These are phyloP conservation scores for Gallinago solitaria DNA, from an alignment of 2,797 vertebrate species.

Conservation along the genomic window DNA sequence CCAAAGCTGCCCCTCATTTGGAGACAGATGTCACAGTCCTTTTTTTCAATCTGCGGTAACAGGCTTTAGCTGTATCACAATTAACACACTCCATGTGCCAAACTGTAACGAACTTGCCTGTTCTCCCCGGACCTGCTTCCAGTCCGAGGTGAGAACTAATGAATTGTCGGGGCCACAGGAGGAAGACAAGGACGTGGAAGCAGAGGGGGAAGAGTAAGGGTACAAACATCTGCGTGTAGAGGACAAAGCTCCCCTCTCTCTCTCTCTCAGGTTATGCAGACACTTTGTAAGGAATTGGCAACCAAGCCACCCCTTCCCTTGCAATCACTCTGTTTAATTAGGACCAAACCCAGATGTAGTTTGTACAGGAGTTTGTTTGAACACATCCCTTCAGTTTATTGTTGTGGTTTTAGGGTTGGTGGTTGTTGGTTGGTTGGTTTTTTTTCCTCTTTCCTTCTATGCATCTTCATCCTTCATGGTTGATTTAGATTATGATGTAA, in stretches of 20 bases:
- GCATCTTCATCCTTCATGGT: conserved; percentile 72
- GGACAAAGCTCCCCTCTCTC: conserved; percentile 9
- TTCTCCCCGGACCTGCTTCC: conserved; percentile 51
- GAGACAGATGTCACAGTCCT: background rate
- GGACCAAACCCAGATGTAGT: background rate
- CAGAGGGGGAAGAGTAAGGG: background rate
- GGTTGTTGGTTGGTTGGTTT: background rate
- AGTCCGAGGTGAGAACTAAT: conserved; percentile 61
- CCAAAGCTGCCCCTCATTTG: background rate
- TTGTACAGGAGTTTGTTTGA: background rate
- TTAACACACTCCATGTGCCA: conserved; percentile 42
- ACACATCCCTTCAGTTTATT: background rate
- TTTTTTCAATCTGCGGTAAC: background rate
- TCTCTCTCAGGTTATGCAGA: background rate
- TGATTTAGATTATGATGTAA: conserved; percentile 73
- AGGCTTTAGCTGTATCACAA: conserved; percentile 39
- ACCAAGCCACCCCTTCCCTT: background rate
- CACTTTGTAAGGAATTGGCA: background rate
- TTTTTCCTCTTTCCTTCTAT: background rate
- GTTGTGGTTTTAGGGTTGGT: background rate
- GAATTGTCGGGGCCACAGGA: conserved; percentile 31
- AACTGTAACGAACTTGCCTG: background rate
- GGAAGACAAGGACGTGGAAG: conserved; percentile 43
- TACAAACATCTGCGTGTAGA: background rate
- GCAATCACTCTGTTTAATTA: background rate